These are phyloP conservation scores for Anthopleura sola DNA, from an alignment of 64 coral and sea anemone genomes.

Conservation along the genomic window DNA sequence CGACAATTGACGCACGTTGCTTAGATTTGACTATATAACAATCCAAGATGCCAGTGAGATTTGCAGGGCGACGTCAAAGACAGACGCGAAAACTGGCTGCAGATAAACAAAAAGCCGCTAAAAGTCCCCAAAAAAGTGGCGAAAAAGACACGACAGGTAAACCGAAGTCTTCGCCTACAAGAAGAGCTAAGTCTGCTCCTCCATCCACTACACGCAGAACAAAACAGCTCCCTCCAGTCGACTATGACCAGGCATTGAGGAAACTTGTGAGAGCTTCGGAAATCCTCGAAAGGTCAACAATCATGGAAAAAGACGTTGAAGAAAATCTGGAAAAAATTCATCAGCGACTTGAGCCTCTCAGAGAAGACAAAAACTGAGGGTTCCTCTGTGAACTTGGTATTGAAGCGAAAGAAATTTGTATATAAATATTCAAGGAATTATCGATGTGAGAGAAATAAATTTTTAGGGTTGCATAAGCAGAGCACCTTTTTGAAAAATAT, in stretches of 20 bases:
- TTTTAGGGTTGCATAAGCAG: neutral
- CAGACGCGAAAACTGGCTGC: neutral
- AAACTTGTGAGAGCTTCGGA: constrained; percentile 21
- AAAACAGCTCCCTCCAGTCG: constrained; percentile 14
- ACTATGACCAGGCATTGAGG: constrained; percentile 29
- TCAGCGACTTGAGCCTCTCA: neutral
- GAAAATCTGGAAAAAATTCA: constrained; percentile 33
- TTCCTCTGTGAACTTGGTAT: neutral
- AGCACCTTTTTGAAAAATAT: no score
- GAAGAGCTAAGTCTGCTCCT: neutral
- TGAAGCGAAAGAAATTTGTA: neutral
- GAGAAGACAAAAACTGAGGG: neutral
- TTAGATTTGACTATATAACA: no score
- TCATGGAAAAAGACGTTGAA: constrained; percentile 22
- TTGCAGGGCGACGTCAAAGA: constrained; percentile 15
- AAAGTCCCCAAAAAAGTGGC: constrained; percentile 7
- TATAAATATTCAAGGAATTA: neutral
- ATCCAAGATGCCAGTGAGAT: constrained; percentile 18
- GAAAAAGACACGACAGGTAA: neutral
- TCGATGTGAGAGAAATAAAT: neutral
- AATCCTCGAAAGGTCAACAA: constrained; percentile 15
- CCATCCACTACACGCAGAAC: neutral
- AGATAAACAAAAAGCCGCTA: neutral
- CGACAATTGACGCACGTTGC: neutral
- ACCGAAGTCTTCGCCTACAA: constrained; percentile 1